Evolutionary conservation across 2,888 invertebrate genomes (phyloP).

Genomic region (Drosophila maculinotata): DNA sequence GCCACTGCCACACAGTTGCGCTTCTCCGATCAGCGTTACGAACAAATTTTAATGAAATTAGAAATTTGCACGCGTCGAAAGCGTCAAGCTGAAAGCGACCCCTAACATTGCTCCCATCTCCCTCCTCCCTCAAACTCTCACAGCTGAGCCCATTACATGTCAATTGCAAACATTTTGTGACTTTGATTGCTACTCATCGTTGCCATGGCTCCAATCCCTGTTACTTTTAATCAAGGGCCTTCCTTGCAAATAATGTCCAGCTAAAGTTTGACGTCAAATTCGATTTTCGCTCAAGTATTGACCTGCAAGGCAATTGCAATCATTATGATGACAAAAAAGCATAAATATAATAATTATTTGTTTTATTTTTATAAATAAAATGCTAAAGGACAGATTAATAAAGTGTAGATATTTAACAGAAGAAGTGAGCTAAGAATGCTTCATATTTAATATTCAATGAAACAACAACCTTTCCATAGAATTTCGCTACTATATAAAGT

Average conservation of each 20-base stretch:
- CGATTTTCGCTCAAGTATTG: constrained; percentile 7
- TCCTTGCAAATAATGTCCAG: constrained; percentile 8
- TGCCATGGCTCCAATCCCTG: constrained; percentile 11
- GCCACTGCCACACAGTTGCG: constrained; percentile 5
- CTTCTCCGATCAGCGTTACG: constrained; percentile 32
- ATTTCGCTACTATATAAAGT: too few relatives aligned
- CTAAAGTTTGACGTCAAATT: constrained; percentile 14
- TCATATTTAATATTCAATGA: too few relatives aligned
- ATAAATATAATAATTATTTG: too few relatives aligned
- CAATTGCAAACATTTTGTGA: constrained; percentile 68
- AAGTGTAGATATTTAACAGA: too few relatives aligned
- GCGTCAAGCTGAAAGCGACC: constrained; percentile 41
- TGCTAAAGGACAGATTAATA: too few relatives aligned
- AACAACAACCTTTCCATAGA: too few relatives aligned
- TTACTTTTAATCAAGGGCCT: constrained; percentile 36
- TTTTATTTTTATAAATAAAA: too few relatives aligned
- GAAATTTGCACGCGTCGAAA: constrained; percentile 67
- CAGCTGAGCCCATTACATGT: constrained; percentile 51
- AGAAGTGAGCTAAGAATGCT: too few relatives aligned
- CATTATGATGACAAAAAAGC: background rate
- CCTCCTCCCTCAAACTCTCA: background rate
- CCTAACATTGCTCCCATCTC: background rate
- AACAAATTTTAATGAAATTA: constrained; percentile 79
- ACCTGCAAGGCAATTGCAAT: background rate
- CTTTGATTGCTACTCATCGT: constrained; percentile 54